phyloP scores from a whole-genome alignment of 2,113 vertebrate species.

The Erythrolamprus reginae region DNA sequence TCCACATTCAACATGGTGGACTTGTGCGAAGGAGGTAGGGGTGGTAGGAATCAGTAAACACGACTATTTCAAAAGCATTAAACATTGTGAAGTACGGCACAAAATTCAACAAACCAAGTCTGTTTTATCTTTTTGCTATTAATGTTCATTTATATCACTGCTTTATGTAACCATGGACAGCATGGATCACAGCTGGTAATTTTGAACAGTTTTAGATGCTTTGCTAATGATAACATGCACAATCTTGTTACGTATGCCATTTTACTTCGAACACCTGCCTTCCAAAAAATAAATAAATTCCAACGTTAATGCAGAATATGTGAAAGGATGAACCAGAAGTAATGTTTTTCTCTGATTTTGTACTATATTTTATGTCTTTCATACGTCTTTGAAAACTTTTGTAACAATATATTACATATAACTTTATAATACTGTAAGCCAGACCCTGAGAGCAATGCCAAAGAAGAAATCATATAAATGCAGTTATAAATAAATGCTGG shows the following conservation, averaged over 20 bases:
- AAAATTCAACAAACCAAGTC: not conserved
- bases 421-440: not conserved
- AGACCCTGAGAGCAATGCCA: not conserved
- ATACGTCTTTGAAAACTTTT: not conserved
- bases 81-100: conserved; percentile 31
- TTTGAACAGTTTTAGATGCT: conserved; percentile 41
- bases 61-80: not conserved
- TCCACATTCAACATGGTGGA: not conserved
- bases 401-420: not conserved
- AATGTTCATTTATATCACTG: conserved; percentile 46
- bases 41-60: conserved; percentile 32
- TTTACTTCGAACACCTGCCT: conserved; percentile 31
- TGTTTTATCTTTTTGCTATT: conserved; percentile 27
- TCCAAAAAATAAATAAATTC: not conserved
- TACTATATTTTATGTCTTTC: not conserved
- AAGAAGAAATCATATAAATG: not conserved
- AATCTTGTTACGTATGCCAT: conserved; percentile 11
- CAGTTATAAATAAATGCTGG: not conserved
- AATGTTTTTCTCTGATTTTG: not conserved
- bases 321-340: conserved; percentile 28
- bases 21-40: not conserved
- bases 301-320: conserved; percentile 25
- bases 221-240: conserved; percentile 57
- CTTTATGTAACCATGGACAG: conserved; percentile 41
- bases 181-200: conserved; percentile 42